These are phyloP conservation scores for Rallus limicola DNA, from an alignment of 2,113 vertebrate genomes.

Conservation along the genomic window DNA sequence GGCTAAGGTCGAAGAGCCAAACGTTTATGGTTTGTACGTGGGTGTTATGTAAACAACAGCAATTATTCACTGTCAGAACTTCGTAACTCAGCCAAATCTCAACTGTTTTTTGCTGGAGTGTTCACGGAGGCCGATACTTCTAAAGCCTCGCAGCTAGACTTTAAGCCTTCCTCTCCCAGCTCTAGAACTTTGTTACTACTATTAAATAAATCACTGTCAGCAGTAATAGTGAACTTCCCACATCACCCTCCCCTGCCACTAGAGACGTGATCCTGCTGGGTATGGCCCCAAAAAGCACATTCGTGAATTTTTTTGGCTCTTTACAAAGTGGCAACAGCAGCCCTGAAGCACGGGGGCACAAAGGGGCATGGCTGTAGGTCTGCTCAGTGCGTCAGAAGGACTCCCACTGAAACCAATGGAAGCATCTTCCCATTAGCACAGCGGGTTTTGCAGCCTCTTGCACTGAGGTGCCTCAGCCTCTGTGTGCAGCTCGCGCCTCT, in stretches of 20 bases:
- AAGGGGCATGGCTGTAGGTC: background rate
- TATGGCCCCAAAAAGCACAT: background rate
- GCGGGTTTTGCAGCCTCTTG: background rate
- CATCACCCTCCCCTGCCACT: background rate
- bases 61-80: constrained; percentile 56
- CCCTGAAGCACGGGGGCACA: background rate
- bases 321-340: background rate
- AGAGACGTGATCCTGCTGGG: background rate
- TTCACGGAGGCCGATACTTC: background rate
- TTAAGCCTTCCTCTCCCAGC: background rate
- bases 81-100: constrained; percentile 22
- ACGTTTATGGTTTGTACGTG: background rate
- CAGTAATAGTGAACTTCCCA: background rate
- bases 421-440: background rate
- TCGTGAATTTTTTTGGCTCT: background rate
- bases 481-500: background rate
- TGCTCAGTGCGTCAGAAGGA: background rate
- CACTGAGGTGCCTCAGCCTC: background rate
- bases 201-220: background rate
- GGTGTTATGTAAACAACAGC: constrained; percentile 30
- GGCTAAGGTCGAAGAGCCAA: constrained; percentile 46
- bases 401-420: background rate
- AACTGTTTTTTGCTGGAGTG: background rate
- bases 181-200: background rate
- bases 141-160: background rate